These are phyloP conservation scores for Solen grandis DNA, from an alignment of 1,140 invertebrate species.

Conservation along the genomic window DNA sequence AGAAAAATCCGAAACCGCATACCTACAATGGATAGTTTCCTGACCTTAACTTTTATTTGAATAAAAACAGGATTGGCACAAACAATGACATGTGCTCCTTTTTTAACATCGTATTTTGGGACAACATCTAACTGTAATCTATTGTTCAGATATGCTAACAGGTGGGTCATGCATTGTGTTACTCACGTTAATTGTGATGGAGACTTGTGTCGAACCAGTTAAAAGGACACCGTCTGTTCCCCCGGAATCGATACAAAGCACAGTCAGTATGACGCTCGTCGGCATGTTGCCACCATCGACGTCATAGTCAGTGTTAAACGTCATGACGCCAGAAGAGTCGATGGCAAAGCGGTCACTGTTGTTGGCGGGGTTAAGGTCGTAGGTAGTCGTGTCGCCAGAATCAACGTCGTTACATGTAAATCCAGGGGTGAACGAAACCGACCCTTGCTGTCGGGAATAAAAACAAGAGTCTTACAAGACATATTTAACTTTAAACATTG, in stretches of 20 bases:
- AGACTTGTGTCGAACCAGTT: background rate
- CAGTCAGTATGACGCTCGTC: background rate
- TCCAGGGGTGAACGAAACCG: background rate
- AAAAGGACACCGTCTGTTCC: background rate
- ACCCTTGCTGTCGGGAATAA: background rate
- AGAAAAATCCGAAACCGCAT: too few species aligned
- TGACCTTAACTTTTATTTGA: too few species aligned
- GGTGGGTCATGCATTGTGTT: too few species aligned
- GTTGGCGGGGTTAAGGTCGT: background rate
- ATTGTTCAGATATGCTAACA: too few species aligned
- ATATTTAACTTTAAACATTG: too few species aligned
- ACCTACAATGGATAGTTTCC: too few species aligned
- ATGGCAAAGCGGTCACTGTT: background rate
- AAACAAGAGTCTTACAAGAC: too few species aligned
- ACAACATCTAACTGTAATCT: too few species aligned
- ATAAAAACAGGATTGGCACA: too few species aligned
- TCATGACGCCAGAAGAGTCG: constrained; percentile 8
- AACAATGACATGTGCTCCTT: too few species aligned
- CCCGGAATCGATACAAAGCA: background rate
- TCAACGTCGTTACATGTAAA: background rate
- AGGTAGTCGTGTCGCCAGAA: background rate
- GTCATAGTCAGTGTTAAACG: constrained; percentile 13
- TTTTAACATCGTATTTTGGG: too few species aligned
- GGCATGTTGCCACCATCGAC: background rate
- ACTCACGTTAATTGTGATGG: background rate